A percentile compares a stretch with the other conserved stretches of the same genome.
These are phyloP conservation scores for Tauraco erythrolophus DNA, from an alignment of 2,113 vertebrate genomes.

Conservation along the genomic window DNA sequence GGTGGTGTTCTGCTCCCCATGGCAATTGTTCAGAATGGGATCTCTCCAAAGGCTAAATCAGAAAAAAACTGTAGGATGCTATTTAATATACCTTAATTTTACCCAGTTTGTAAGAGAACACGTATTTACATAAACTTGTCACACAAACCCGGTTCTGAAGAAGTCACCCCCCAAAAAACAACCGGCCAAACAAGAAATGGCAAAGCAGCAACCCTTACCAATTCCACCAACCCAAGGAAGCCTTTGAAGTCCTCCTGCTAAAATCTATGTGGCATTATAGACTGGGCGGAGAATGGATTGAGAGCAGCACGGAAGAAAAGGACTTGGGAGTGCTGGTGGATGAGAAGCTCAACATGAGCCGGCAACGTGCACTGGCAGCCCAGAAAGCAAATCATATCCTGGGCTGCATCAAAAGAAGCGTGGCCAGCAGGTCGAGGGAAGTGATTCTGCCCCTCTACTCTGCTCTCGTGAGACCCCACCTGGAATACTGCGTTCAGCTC, in stretches of 20 bases:
- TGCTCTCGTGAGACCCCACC: too few species aligned
- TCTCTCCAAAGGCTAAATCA: not conserved
- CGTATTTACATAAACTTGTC: not conserved
- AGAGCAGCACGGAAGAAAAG: too few species aligned
- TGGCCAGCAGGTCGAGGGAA: too few species aligned
- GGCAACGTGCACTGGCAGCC: too few species aligned
- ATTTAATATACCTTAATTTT: not conserved
- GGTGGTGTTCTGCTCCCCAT: not conserved
- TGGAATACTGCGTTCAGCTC: too few species aligned
- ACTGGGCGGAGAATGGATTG: too few species aligned
- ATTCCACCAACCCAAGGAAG: accelerated
- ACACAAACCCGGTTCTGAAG: not conserved
- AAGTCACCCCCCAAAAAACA: not conserved
- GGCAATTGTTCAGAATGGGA: not conserved
- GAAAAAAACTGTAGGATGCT: accelerated
- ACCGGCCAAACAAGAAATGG: not conserved
- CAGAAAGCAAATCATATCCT: too few species aligned
- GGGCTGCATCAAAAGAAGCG: too few species aligned
- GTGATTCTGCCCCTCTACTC: too few species aligned
- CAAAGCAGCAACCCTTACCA: not conserved
- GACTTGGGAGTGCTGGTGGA: too few species aligned
- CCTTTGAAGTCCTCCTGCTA: not conserved
- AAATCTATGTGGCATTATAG: not conserved
- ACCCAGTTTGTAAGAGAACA: not conserved
- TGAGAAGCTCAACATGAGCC: too few species aligned